Conservation (phyloP, 2,888 invertebrate genomes). For the Cancer borealis region DNA sequence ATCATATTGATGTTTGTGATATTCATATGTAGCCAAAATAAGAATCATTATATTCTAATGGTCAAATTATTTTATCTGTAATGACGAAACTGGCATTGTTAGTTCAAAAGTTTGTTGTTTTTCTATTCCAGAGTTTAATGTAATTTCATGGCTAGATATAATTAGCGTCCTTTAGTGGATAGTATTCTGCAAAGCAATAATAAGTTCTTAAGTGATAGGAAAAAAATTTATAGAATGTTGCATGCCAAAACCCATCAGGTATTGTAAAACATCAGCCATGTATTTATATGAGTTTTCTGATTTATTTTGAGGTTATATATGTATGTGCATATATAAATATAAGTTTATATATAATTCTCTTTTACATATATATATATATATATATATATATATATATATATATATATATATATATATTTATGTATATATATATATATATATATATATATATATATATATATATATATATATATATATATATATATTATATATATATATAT, state of each 20-base stretch:
- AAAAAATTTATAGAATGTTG: background rate
- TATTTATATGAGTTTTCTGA: no score
- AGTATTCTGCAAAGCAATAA: background rate
- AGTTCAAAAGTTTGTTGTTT: slow-evolving; percentile 32
- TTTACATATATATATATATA: no score
- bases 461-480: background rate
- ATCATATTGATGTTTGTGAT: slow-evolving; percentile 18
- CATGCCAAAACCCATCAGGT: no score
- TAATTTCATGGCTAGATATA: background rate
- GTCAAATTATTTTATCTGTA: background rate
- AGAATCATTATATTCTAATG: background rate
- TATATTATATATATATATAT: slow-evolving; percentile 45
- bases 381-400: no score
- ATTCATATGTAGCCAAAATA: background rate
- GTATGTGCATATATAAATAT: no score
- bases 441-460: slow-evolving; percentile 61
- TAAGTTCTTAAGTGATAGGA: background rate
- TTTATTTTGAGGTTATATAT: no score
- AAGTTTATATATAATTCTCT: no score
- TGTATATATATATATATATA: background rate
- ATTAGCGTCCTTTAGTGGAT: background rate
- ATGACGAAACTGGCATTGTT: background rate
- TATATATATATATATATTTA: no score
- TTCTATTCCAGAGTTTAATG: slow-evolving; percentile 16
- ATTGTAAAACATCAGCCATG: no score